These are phyloP conservation scores for Cinclus cinclus DNA, from an alignment of 2,113 vertebrate genomes.

Conservation along the genomic window DNA sequence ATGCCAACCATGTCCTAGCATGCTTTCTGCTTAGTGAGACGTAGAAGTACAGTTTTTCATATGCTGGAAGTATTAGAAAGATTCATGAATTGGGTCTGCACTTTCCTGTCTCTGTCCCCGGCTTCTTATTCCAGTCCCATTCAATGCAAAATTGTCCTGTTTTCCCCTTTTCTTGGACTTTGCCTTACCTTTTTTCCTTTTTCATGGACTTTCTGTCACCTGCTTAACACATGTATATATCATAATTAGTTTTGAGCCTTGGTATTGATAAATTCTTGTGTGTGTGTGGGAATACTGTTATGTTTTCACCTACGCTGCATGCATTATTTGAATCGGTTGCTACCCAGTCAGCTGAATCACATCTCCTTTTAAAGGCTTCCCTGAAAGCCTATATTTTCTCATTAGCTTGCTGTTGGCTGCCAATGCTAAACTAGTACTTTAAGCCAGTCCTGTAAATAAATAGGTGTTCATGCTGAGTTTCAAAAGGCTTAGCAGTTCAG, in stretches of 20 bases:
- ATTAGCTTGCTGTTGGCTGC: neutral
- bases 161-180: neutral
- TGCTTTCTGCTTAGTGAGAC: neutral
- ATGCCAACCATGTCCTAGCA: neutral
- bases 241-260: neutral
- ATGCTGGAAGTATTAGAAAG: neutral
- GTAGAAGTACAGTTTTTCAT: neutral
- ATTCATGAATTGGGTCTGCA: neutral
- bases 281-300: neutral
- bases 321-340: neutral
- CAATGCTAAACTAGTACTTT: neutral
- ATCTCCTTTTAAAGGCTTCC: neutral
- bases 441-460: neutral
- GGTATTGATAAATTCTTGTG: neutral
- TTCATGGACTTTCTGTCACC: neutral
- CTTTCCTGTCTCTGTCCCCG: neutral
- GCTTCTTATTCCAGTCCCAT: neutral
- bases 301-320: neutral
- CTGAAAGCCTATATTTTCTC: neutral
- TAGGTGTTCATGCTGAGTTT: neutral
- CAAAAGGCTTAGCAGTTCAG: neutral
- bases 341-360: neutral
- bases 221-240: neutral
- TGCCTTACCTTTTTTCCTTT: neutral
- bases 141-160: neutral